Evolutionary conservation across 2,113 vertebrate species (phyloP).

Genomic region (Thunnus thynnus): DNA sequence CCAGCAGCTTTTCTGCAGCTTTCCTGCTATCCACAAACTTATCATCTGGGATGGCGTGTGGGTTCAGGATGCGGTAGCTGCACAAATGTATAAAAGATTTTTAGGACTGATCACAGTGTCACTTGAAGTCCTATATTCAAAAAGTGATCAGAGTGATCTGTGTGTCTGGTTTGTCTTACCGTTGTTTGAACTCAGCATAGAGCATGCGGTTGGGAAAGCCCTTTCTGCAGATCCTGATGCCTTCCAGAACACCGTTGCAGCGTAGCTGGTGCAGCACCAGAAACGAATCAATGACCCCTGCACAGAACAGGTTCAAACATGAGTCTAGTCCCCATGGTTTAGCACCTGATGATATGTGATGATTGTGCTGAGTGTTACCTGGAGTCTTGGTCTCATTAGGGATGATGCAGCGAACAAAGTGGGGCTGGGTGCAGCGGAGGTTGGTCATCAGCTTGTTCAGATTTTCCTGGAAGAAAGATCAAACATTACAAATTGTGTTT

Average conservation of each 20-base stretch:
- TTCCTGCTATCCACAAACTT: slow-evolving; percentile 95
- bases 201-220: slow-evolving; percentile 89
- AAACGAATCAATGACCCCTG: slow-evolving; percentile 89
- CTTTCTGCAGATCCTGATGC: slow-evolving; percentile 91
- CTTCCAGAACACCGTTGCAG: slow-evolving; percentile 90
- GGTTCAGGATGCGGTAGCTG: slow-evolving; percentile 95
- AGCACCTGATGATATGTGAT: no score
- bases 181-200: slow-evolving; percentile 88
- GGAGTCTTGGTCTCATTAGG: slow-evolving; percentile 96
- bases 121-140: neutral
- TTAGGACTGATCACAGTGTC: neutral
- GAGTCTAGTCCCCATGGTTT: neutral
- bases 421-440: slow-evolving; percentile 93
- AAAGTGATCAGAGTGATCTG: neutral
- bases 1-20: slow-evolving; percentile 88
- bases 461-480: slow-evolving; percentile 89
- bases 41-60: slow-evolving; percentile 92
- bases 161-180: slow-evolving; percentile 74
- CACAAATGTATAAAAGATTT: neutral
- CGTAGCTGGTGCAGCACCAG: slow-evolving; percentile 90
- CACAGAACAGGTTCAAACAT: neutral
- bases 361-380: slow-evolving; percentile 74
- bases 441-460: slow-evolving; percentile 98
- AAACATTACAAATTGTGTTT: slow-evolving; percentile 1
- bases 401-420: slow-evolving; percentile 96